A percentile compares a stretch with the other conserved stretches of the same genome.
phyloP scores from a whole-genome alignment of 1,140 invertebrate species.

The Drosophila truncata region DNA sequence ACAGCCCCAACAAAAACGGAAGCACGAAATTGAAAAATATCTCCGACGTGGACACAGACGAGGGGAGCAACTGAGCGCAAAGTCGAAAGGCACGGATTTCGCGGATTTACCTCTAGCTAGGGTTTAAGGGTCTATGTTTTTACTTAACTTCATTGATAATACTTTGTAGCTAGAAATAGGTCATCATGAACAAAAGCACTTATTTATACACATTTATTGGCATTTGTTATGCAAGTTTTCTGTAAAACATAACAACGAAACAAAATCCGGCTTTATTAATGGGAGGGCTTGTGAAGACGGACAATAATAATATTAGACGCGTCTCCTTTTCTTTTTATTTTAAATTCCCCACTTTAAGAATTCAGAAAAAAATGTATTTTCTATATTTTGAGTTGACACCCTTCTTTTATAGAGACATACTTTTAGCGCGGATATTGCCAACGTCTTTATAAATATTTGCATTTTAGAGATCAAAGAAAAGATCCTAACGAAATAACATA shows the following conservation, averaged over 20 bases:
- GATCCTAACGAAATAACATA: neutral
- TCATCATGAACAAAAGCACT: constrained; percentile 59
- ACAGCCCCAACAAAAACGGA: constrained; percentile 1
- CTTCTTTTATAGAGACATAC: neutral
- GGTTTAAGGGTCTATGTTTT: constrained; percentile 64
- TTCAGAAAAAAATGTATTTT: too few species aligned
- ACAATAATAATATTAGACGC: too few species aligned
- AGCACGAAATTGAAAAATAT: constrained; percentile 74
- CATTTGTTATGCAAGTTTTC: constrained; percentile 58
- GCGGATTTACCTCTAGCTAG: constrained; percentile 33
- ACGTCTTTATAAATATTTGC: neutral
- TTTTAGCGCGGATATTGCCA: neutral
- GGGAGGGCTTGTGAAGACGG: neutral
- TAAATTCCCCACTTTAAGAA: too few species aligned
- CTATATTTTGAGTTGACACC: too few species aligned
- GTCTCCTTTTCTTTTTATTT: too few species aligned
- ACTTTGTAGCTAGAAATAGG: constrained; percentile 48
- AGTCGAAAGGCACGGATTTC: neutral
- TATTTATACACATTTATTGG: constrained; percentile 75
- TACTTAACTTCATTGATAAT: constrained; percentile 40
- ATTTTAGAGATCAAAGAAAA: neutral
- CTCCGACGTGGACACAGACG: constrained; percentile 80
- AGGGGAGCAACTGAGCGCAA: constrained; percentile 73
- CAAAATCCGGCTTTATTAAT: neutral
- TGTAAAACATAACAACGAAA: constrained; percentile 22